These are phyloP conservation scores for Silurus aristotelis DNA, from an alignment of 2,797 vertebrate genomes.

Conservation along the genomic window DNA sequence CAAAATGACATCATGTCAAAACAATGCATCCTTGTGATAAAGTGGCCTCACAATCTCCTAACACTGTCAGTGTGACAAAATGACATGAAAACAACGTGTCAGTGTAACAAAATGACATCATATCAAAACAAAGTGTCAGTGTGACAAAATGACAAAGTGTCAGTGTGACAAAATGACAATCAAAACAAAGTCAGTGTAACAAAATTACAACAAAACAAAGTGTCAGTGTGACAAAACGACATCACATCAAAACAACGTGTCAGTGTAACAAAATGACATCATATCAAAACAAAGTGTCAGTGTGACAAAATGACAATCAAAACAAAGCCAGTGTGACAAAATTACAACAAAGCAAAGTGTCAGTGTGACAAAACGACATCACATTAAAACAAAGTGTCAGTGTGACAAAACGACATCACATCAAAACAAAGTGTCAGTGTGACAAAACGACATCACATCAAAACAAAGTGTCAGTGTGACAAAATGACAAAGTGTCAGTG, in stretches of 20 bases:
- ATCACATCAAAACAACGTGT: background rate
- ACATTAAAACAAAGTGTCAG: too few relatives aligned
- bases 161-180: too few relatives aligned
- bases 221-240: background rate
- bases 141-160: too few relatives aligned
- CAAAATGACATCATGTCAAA: too few relatives aligned
- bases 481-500: background rate
- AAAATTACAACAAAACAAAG: background rate
- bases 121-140: too few relatives aligned
- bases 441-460: background rate
- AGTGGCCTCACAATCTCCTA: background rate
- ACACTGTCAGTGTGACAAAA: background rate
- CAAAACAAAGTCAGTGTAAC: too few relatives aligned
- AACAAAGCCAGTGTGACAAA: background rate
- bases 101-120: background rate
- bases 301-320: too few relatives aligned
- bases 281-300: too few relatives aligned
- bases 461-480: background rate
- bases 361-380: too few relatives aligned
- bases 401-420: too few relatives aligned
- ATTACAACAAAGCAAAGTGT: background rate
- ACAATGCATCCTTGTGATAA: too few relatives aligned
- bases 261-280: background rate
- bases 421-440: background rate
- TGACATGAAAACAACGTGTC: background rate